Conservation (phyloP, 2,888 invertebrate species). For the Cordilura impudica region DNA sequence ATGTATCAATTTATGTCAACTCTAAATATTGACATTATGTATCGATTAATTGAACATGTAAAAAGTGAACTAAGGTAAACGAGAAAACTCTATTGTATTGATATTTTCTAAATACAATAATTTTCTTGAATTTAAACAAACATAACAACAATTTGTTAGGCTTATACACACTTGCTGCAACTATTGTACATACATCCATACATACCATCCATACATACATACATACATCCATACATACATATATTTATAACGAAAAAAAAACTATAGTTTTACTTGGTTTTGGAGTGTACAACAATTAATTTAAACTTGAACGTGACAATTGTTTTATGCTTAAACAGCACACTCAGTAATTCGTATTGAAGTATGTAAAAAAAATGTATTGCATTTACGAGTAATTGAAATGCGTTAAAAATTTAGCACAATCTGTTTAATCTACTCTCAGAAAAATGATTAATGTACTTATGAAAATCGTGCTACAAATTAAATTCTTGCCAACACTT, state of each 20-base stretch:
- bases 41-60: conserved; percentile 34
- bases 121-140: not conserved
- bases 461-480: conserved; percentile 21
- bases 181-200: not conserved
- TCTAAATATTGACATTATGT: conserved; percentile 26
- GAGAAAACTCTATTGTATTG: not conserved
- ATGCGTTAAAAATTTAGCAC: not conserved
- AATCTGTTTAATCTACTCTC: not conserved
- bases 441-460: conserved; percentile 25
- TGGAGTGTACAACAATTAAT: conserved; percentile 44
- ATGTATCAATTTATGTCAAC: conserved; percentile 7
- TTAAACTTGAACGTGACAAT: conserved; percentile 61
- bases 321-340: conserved; percentile 25
- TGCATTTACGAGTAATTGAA: not conserved
- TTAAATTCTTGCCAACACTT: conserved; percentile 17
- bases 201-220: not conserved
- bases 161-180: no score
- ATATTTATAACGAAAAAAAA: not conserved
- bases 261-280: no score
- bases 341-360: no score
- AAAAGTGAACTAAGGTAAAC: not conserved
- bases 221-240: not conserved
- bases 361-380: no score
- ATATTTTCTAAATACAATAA: not conserved
- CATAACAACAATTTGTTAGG: not conserved